phyloP scores from a whole-genome alignment of 2,797 vertebrate genomes.

The Aselliscus stoliczkanus region DNA sequence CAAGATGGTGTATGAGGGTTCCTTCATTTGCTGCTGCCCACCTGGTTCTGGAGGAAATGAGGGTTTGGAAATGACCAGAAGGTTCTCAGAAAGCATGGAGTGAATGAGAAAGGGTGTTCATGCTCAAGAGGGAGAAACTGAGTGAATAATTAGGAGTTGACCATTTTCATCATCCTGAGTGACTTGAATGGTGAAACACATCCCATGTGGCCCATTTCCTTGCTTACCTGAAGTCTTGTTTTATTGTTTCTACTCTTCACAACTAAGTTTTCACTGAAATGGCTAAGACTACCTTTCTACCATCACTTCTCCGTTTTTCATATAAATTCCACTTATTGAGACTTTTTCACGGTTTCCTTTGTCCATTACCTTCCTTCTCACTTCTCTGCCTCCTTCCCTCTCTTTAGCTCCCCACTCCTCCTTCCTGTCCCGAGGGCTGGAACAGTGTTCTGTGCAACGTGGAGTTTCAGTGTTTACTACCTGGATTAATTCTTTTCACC shows the following conservation, averaged over 20 bases:
- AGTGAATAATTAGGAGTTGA: background rate
- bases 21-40: no score
- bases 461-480: no score
- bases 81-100: background rate
- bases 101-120: background rate
- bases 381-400: no score
- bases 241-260: background rate
- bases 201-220: background rate
- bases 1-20: no score
- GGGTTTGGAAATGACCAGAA: no score
- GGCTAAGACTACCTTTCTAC: background rate
- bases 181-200: accelerated
- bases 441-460: no score
- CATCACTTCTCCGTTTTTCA: background rate
- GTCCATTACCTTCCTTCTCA: no score
- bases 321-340: background rate
- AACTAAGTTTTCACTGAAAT: background rate
- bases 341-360: background rate
- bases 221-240: background rate
- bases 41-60: no score
- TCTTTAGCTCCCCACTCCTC: no score
- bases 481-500: no score
- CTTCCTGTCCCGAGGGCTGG: no score
- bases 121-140: no score
- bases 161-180: background rate